Evolutionary conservation across 2,113 vertebrate species (phyloP), one percentile per base, ranked within the genome.

Genomic region (Sardina pilchardus): DNA sequence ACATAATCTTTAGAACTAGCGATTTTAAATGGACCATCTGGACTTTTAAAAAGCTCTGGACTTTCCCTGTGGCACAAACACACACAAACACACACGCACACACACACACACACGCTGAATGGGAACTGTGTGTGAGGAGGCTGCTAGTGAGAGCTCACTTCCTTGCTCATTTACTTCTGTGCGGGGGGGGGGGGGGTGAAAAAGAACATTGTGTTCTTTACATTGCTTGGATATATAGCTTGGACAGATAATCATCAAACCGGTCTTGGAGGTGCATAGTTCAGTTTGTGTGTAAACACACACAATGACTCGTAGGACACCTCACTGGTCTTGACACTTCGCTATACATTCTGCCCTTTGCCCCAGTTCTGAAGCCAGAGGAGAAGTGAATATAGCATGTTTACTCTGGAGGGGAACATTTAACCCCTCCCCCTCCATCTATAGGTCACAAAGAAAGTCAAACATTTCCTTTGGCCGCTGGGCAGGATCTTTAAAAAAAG

Each of bases 121-220:
- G 30, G 14, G 48, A 36, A 34, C 34, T 0, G 50, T 53, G 26
- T 12, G 30, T 0, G 67, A 34, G 26, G 67, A 75, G 67, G 21
- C 50, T 56, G 50, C 50, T 1, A 2, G 19, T 21, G 50, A 56
- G 50, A 16, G 19, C 17, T 56, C 67, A 36, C 67, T 75, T 75
- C 67, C 67, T 75, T 75, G 67, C 67, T 34, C 30, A 1, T 30
- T 36, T 30, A 34, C 9, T 30, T 26, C 67, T 16, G 9, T 75
- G 67, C 30, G 30, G 19, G 19, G 17, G 53, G 53, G 53, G 19
- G 30, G n/a, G n/a, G 63, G n/a, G 63, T 7, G n/a, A 9, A 75
- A 36, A 75, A 75, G 67, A 75, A 75, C 67, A 75, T 14, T 36
- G 67, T 75, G 67, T 75, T 75, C 67, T 34, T 75, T 75, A 75